Conservation (phyloP, 1,140 invertebrate genomes). For the Ditylenchus dipsaci region DNA sequence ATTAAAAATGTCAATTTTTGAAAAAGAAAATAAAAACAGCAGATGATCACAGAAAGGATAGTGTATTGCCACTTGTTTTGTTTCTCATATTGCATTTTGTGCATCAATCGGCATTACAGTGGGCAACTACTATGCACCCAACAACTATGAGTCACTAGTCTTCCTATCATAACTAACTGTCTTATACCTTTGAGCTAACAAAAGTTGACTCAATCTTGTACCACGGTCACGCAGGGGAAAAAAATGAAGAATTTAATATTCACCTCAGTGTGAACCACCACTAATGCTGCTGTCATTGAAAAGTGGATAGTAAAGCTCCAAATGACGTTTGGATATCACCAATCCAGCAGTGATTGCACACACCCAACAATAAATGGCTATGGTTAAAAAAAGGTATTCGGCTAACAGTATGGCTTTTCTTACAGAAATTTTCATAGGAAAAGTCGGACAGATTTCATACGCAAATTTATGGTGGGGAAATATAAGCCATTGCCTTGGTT, state of each 20-base stretch:
- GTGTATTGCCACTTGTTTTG: too few relatives aligned
- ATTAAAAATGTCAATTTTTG: too few relatives aligned
- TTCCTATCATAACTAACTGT: too few relatives aligned
- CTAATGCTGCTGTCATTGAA: neutral
- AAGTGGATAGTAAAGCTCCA: neutral
- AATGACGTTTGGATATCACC: neutral
- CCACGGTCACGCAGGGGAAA: too few relatives aligned
- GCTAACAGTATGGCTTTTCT: slow-evolving; percentile 1
- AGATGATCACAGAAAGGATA: too few relatives aligned
- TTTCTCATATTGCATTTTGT: too few relatives aligned
- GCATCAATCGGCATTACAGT: too few relatives aligned
- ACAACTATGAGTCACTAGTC: too few relatives aligned
- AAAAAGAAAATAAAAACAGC: too few relatives aligned
- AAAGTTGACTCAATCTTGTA: too few relatives aligned
- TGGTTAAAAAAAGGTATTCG: slow-evolving; percentile 4
- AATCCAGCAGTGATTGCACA: slow-evolving; percentile 16
- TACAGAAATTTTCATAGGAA: slow-evolving; percentile 41
- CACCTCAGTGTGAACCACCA: neutral
- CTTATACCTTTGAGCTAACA: too few relatives aligned
- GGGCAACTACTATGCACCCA: too few relatives aligned
- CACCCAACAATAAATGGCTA: slow-evolving; percentile 12
- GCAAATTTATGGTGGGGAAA: neutral
- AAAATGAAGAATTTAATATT: neutral
- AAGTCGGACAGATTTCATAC: neutral
- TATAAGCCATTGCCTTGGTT: neutral